Evolutionary conservation across 2,113 vertebrate genomes (phyloP), one percentile per base, ranked within the genome.

Genomic region (Cathartes aura): DNA sequence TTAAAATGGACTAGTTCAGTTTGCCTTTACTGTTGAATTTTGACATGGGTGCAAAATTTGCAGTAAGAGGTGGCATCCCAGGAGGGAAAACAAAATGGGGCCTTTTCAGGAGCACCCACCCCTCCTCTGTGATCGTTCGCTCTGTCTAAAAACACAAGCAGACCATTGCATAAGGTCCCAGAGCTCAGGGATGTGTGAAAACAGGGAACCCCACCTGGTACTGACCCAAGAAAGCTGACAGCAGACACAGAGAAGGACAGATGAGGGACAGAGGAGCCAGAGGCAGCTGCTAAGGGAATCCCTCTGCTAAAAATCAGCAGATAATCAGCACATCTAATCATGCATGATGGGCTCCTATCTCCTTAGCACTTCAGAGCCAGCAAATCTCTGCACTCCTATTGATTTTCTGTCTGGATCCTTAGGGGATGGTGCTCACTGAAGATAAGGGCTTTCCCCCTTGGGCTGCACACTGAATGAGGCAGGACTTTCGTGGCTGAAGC

Each of bases 331-430:
- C 70, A 74, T 78, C 72, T 89, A 82, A 84, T 59, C 32, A 6
- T 14, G 50, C 64, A 40, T 21, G 55, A 71, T 67, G 45, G 78
- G 42, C 26, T 96, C n/a, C 60, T 83, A 43, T 78, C 50, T 78
- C 76, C 38, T 87, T 5, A 6, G 72, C 89, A 67, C 83, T 95
- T 71, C 59, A 63, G 83, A 96, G n/a, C 72, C 83, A 81, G 75
- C 64, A 84, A 45, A 84, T 95, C 83, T 95, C 93, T 93, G 94
- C 81, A 48, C 29, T 96, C 34, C 52, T 78, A 87, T 82, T 24
- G 94, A 93, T 96, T 95, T 89, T 84, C 80, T 53, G 32, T 70
- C 96, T 67, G 42, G 32, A 58, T 71, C 80, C 72, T 71, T 38
- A 52, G 73, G 89, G 67, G 45, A 74, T 74, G 47, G 56, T 58